Base-by-base conservation (phyloP, 2,797 vertebrate species). In the Tauraco hartlaubi region DNA sequence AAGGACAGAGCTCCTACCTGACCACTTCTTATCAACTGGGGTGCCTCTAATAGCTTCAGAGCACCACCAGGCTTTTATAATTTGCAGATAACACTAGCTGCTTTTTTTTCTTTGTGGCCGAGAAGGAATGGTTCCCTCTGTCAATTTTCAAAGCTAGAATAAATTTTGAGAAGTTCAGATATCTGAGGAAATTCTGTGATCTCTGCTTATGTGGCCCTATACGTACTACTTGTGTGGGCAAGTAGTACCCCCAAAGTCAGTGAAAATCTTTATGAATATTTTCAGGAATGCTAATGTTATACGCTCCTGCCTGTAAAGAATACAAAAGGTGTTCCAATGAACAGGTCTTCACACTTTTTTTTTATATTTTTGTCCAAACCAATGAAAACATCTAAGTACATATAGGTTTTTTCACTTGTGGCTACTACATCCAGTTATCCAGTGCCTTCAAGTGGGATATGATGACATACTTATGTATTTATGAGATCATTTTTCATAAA, bases 401-500 rank as follows among this genome's bases (percentile, higher is more conserved):
- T 18, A 41, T 29, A 92, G 80, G 69, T 96, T 96, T 85, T 95
- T 96, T 89, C 55, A 87, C 92, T 86, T 69, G 5, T 83, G 88
- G 80, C 74, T 97, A 94, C 96, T 95, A 88, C 93, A 91, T 94
- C 92, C 96, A 96, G 77, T 94, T 96, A 94, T 69, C 92, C 94
- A 62, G 92, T 81, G 85, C 86, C 76, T 97, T 94, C 80, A 93
- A 96, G 96, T 97, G 93, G 88, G 90, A 93, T 74, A 91, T 96
- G 97, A 95, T 97, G 96, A 85, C 92, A 94, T 94, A 71, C 92
- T 97, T 97, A 79, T 22, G 90, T 78, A 98, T 98, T 97, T 95
- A 94, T 91, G 95, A 92, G 93, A 54, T 94, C 89, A 85, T 90
- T 96, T 96, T 94, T 96, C 95, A 92, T 71, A 92, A 96, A 81